phyloP scores from a whole-genome alignment of 2,797 vertebrate species.

The Paratrypauchen microcephalus region DNA sequence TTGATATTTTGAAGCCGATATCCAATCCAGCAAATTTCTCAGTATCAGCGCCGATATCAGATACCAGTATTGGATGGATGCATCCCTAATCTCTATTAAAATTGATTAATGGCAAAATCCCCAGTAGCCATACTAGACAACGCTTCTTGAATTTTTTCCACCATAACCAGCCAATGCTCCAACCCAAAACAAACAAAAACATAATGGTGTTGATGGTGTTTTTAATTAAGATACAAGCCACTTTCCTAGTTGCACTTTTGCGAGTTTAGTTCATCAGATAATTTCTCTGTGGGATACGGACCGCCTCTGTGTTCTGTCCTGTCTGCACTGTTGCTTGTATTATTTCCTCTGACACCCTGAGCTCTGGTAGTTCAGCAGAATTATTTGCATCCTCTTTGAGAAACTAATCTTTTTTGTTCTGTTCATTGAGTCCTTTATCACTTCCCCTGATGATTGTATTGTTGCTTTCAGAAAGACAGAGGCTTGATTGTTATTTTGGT shows the following conservation, averaged over 20 bases:
- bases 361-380: conserved; percentile 15
- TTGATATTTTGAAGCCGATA: no score
- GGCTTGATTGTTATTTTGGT: conserved; percentile 25
- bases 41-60: no score
- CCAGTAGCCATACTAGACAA: background rate
- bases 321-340: conserved; percentile 15
- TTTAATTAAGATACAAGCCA: conserved; percentile 29
- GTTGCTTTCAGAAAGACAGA: conserved; percentile 3
- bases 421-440: conserved; percentile 30
- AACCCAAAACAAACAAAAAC: conserved; percentile 14
- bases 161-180: background rate
- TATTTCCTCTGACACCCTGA: conserved; percentile 19
- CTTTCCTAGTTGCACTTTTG: conserved; percentile 16
- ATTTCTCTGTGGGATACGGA: conserved; percentile 26
- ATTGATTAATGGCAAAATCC: background rate
- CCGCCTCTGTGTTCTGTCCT: conserved; percentile 11
- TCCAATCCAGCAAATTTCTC: no score
- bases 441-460: conserved; percentile 26
- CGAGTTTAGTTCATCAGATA: conserved; percentile 29
- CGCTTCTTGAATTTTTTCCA: background rate
- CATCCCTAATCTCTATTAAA: background rate
- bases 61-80: no score
- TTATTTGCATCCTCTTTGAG: conserved; percentile 33
- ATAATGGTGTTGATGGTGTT: background rate
- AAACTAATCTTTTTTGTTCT: conserved; percentile 18